Percentiles rank a stretch among this genome's conserved stretches.
Evolutionary conservation across 2,888 invertebrate species (phyloP).

Genomic region (Drosophila mercatorum): DNA sequence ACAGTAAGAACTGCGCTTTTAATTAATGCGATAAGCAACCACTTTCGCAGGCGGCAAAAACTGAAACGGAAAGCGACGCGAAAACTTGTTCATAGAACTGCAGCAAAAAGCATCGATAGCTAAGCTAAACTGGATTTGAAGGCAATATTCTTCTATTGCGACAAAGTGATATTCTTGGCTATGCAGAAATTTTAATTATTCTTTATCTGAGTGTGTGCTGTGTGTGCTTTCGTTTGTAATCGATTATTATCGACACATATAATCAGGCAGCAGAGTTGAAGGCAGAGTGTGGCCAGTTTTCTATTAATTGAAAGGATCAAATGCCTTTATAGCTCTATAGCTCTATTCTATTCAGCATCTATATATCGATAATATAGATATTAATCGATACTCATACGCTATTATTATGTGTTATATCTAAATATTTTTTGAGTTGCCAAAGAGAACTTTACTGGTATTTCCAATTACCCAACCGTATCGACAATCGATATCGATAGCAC

Average conservation of each 20-base stretch:
- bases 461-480: background rate
- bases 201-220: background rate
- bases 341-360: no score
- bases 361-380: background rate
- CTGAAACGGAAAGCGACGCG: conserved; percentile 12
- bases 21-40: conserved; percentile 40
- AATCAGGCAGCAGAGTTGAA: background rate
- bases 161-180: background rate
- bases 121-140: background rate
- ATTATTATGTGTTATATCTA: background rate
- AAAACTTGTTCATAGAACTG: conserved; percentile 15
- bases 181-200: background rate
- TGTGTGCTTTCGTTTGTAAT: background rate
- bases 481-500: background rate
- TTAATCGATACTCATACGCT: background rate
- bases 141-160: background rate
- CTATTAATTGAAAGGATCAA: background rate
- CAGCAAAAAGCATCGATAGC: conserved; percentile 3
- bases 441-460: background rate
- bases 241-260: background rate
- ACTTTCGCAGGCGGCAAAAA: conserved; percentile 16
- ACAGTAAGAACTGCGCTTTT: conserved; percentile 34
- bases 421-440: background rate
- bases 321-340: no score
- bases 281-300: background rate